phyloP scores from a whole-genome alignment of 2,113 vertebrate species.

The Erpornis zantholeuca region DNA sequence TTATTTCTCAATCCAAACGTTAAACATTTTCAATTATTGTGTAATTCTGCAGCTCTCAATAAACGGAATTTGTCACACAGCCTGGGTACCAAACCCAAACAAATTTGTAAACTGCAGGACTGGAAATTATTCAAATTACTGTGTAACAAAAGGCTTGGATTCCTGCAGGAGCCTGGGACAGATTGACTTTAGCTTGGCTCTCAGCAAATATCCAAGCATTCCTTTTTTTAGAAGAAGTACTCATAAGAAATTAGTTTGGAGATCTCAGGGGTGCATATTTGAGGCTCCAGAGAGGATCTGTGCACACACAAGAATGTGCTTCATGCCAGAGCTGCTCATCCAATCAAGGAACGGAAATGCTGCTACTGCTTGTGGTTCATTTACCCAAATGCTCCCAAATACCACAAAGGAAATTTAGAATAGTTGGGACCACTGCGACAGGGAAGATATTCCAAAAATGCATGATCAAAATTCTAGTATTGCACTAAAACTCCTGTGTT shows the following conservation, averaged over 20 bases:
- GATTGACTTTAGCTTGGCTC: background rate
- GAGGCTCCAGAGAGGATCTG: constrained; percentile 22
- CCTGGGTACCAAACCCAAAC: background rate
- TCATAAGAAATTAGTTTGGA: constrained; percentile 11
- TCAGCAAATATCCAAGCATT: constrained; percentile 17
- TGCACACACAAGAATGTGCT: constrained; percentile 33
- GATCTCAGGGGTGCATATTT: constrained; percentile 32
- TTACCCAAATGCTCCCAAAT: constrained; percentile 11
- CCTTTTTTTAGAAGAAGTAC: constrained; percentile 44
- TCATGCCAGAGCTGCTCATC: constrained; percentile 53
- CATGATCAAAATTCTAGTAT: background rate
- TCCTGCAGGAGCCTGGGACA: background rate
- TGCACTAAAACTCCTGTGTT: background rate
- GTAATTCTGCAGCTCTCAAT: background rate
- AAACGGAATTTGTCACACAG: background rate
- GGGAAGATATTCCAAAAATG: constrained; percentile 45
- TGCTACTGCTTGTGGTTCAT: constrained; percentile 49
- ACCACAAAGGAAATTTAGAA: constrained; percentile 41
- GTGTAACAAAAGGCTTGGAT: background rate
- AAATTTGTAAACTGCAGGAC: background rate
- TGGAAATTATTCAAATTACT: background rate
- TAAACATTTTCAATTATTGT: background rate
- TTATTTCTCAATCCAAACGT: background rate
- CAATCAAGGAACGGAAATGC: constrained; percentile 60
- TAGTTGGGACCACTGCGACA: background rate